Evolutionary conservation across 1,140 invertebrate genomes (phyloP).

Genomic region (Danaus plexippus): DNA sequence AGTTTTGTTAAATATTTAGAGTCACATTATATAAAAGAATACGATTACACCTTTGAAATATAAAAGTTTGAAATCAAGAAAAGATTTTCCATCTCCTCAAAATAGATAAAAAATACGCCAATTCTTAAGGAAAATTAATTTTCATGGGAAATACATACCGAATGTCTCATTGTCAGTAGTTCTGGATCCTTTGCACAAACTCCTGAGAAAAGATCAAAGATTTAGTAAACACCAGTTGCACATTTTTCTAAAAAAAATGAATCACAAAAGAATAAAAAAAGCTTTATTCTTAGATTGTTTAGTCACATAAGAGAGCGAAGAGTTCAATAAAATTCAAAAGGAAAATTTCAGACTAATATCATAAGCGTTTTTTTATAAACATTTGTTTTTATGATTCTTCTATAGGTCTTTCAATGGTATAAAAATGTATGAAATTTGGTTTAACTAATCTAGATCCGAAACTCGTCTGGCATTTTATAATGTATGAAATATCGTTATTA

Average conservation of each 20-base stretch:
- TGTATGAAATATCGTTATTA: no score
- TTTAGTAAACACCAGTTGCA: no score
- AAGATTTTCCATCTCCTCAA: conserved; percentile 34
- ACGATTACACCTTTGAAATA: conserved; percentile 16
- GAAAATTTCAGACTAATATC: conserved; percentile 1
- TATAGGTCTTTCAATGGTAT: no score
- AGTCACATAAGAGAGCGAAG: neutral
- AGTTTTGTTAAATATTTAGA: conserved; percentile 11
- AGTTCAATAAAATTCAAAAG: no score
- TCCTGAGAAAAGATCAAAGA: conserved; percentile 37
- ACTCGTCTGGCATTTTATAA: no score
- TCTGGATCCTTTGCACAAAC: conserved; percentile 26
- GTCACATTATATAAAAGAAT: no score
- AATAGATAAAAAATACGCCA: conserved; percentile 31
- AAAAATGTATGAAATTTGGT: no score
- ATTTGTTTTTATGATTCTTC: neutral
- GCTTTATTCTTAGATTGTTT: no score
- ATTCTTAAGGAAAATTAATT: conserved; percentile 47
- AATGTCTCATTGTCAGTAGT: conserved; percentile 20
- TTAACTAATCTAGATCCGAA: no score
- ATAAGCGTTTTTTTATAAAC: neutral
- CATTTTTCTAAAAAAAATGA: no score
- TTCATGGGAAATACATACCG: conserved; percentile 30
- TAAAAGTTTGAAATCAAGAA: conserved; percentile 41
- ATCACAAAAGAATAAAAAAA: no score